Conservation (phyloP, 2,113 vertebrate genomes). For the Equus quagga region DNA sequence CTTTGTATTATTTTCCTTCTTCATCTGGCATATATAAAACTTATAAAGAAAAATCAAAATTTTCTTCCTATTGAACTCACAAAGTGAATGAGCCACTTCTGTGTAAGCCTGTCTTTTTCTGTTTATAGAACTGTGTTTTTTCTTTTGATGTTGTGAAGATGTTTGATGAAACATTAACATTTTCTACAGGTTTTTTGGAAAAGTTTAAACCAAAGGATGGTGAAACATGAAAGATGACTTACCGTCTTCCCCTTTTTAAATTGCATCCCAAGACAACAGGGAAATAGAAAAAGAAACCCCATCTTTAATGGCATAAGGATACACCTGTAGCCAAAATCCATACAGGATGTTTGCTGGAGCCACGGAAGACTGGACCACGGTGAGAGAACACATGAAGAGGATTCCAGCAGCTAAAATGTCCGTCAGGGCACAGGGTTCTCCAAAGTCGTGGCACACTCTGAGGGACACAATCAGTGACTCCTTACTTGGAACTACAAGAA, state of each 20-base stretch:
- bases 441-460: neutral
- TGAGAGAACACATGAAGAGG: neutral
- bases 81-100: neutral
- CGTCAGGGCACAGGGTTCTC: neutral
- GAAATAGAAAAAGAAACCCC: neutral
- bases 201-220: neutral
- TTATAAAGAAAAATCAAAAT: neutral
- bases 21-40: neutral
- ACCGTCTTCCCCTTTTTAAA: neutral
- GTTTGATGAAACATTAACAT: neutral
- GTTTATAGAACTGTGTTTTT: neutral
- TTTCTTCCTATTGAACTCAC: neutral
- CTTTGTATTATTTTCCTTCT: neutral
- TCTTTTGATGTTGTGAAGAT: neutral
- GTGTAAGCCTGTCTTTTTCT: neutral
- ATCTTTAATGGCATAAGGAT: neutral
- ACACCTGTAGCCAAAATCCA: neutral
- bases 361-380: neutral
- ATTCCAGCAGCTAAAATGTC: neutral
- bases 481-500: neutral
- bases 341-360: neutral
- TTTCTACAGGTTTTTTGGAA: neutral
- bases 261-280: neutral
- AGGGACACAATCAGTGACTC: neutral
- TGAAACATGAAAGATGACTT: neutral